These are phyloP conservation scores for Orthonevra nobilis DNA, from an alignment of 2,888 invertebrate species.

Conservation along the genomic window DNA sequence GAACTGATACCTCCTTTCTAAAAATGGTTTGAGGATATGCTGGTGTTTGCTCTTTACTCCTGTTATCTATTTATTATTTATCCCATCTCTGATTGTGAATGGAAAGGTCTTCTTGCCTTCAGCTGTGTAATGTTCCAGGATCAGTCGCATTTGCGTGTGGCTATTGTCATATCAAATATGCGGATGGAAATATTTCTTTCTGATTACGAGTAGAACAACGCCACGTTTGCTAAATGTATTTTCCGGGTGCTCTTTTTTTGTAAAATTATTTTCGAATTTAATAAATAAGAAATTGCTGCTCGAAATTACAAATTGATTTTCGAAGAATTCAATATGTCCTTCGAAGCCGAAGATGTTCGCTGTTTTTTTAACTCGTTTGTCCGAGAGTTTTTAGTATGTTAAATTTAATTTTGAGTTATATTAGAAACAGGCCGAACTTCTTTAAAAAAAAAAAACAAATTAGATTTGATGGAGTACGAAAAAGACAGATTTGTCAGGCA, in stretches of 20 bases:
- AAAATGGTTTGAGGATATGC: conserved; percentile 32
- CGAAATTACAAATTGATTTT: too few relatives aligned
- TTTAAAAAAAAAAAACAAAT: too few relatives aligned
- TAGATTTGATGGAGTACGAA: too few relatives aligned
- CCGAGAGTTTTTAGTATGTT: too few relatives aligned
- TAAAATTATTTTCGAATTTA: neutral
- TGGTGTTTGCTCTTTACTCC: conserved; percentile 58
- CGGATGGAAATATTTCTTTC: conserved; percentile 18
- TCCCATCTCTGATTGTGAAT: conserved; percentile 38
- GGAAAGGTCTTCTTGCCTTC: conserved; percentile 13
- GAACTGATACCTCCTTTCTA: conserved; percentile 17
- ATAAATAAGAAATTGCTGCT: too few relatives aligned
- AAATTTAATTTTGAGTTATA: too few relatives aligned
- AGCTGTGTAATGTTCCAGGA: neutral
- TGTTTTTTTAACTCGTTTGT: too few relatives aligned
- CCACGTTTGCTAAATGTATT: neutral
- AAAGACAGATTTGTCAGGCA: too few relatives aligned
- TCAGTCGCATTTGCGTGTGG: conserved; percentile 9
- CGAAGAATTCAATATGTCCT: too few relatives aligned
- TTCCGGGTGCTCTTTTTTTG: neutral
- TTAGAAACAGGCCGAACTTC: too few relatives aligned
- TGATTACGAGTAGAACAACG: conserved; percentile 27
- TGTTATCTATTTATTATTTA: conserved; percentile 66
- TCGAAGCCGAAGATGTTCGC: too few relatives aligned
- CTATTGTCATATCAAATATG: conserved; percentile 31